These are phyloP conservation scores for Pollenia amentaria DNA, from an alignment of 2,888 invertebrate species.

Conservation along the genomic window DNA sequence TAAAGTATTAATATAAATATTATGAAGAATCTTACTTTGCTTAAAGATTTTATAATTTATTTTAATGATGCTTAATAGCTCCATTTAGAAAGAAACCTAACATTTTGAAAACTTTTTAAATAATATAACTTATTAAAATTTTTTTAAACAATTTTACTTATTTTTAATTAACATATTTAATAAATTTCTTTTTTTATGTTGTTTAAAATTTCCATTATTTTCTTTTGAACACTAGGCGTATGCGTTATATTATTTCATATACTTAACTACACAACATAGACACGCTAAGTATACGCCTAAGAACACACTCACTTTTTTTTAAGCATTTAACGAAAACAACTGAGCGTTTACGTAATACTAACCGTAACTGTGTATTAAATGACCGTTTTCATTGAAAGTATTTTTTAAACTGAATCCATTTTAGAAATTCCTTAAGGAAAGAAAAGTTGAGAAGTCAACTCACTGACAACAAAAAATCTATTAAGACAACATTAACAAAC, in stretches of 20 bases:
- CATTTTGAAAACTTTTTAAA: no score
- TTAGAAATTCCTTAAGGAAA: conserved; percentile 33
- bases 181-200: neutral
- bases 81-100: no score
- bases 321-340: neutral
- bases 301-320: neutral
- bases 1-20: no score
- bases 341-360: neutral
- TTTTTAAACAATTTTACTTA: neutral
- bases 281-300: conserved; percentile 30
- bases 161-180: neutral
- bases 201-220: neutral
- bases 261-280: neutral
- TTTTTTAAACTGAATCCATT: conserved; percentile 21
- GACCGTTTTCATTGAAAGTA: conserved; percentile 10
- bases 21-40: no score
- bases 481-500: neutral
- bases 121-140: no score
- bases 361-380: neutral
- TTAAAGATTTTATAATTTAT: no score
- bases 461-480: neutral
- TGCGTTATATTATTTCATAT: conserved; percentile 6
- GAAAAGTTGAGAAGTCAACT: neutral
- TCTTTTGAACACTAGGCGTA: neutral
- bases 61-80: no score